These are phyloP conservation scores for Thunnus albacares DNA, from an alignment of 2,797 vertebrate species.

Conservation along the genomic window DNA sequence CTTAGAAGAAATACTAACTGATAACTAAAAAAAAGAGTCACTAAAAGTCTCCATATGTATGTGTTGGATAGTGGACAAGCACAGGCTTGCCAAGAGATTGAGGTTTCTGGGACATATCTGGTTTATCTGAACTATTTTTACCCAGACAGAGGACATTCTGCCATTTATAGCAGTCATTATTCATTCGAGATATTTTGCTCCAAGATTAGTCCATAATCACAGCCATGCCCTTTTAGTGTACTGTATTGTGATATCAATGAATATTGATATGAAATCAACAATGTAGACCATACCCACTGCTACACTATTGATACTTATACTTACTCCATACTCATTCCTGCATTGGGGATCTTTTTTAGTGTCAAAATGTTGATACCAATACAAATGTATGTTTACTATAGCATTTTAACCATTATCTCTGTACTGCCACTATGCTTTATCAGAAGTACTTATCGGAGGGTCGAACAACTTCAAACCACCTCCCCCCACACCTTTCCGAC, in stretches of 20 bases:
- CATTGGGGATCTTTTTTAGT: background rate
- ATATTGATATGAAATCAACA: slow-evolving; percentile 30
- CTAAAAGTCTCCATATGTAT: slow-evolving; percentile 56
- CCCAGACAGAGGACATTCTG: slow-evolving; percentile 65
- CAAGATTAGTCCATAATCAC: slow-evolving; percentile 55
- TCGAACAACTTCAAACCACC: too few relatives aligned
- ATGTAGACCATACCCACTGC: slow-evolving; percentile 2
- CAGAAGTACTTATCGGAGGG: too few relatives aligned
- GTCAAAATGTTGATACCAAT: background rate
- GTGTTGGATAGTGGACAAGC: slow-evolving; percentile 58
- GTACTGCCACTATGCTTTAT: too few relatives aligned
- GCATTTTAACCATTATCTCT: too few relatives aligned
- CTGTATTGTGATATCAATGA: slow-evolving; percentile 10
- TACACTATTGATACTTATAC: slow-evolving; percentile 2
- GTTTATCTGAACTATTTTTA: slow-evolving; percentile 77
- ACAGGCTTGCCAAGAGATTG: slow-evolving; percentile 68
- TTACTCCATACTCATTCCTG: background rate
- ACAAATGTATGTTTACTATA: too few relatives aligned
- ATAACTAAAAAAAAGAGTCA: slow-evolving; percentile 27
- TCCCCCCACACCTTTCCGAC: too few relatives aligned
- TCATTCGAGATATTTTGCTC: slow-evolving; percentile 64
- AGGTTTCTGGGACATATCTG: slow-evolving; percentile 81
- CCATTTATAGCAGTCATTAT: slow-evolving; percentile 76
- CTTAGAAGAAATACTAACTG: slow-evolving; percentile 3
- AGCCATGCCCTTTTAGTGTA: slow-evolving; percentile 45